Evolutionary conservation across 2,888 invertebrate species (phyloP).

Genomic region (Drosophila greeni): DNA sequence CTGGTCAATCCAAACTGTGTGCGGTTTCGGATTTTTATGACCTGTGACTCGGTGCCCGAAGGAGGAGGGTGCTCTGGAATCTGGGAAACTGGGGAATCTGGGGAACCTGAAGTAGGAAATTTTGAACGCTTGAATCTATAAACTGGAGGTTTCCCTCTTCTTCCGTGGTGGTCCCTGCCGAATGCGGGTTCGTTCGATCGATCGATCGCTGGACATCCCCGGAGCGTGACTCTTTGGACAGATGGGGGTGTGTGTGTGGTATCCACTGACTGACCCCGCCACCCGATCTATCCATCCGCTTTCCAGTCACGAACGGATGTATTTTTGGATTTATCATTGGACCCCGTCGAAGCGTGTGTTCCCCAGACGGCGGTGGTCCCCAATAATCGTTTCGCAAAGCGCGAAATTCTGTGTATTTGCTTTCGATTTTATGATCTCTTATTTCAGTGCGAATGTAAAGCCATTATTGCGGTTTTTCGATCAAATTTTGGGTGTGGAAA

Average conservation of each 20-base stretch:
- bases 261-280: conserved; percentile 33
- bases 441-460: conserved; percentile 5
- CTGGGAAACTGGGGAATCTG: not conserved
- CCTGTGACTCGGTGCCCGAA: conserved; percentile 22
- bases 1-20: conserved; percentile 59
- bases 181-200: too few relatives aligned
- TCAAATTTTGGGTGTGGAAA: not conserved
- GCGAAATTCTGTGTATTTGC: conserved; percentile 3
- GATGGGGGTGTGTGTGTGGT: conserved; percentile 39
- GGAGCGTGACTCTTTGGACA: conserved; percentile 59
- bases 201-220: conserved; percentile 37
- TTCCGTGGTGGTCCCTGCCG: conserved; percentile 52
- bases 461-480: not conserved
- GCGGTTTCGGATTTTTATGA: conserved; percentile 53
- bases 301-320: conserved; percentile 55
- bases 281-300: not conserved
- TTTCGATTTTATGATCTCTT: conserved; percentile 8
- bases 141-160: not conserved
- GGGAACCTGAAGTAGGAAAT: not conserved
- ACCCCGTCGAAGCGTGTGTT: conserved; percentile 24
- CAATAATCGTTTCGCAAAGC: too few relatives aligned
- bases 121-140: not conserved
- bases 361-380: conserved; percentile 13
- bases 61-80: not conserved
- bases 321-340: conserved; percentile 35